Base-by-base conservation (phyloP, 2,797 vertebrate genomes). In the Hippocampus kuda region DNA sequence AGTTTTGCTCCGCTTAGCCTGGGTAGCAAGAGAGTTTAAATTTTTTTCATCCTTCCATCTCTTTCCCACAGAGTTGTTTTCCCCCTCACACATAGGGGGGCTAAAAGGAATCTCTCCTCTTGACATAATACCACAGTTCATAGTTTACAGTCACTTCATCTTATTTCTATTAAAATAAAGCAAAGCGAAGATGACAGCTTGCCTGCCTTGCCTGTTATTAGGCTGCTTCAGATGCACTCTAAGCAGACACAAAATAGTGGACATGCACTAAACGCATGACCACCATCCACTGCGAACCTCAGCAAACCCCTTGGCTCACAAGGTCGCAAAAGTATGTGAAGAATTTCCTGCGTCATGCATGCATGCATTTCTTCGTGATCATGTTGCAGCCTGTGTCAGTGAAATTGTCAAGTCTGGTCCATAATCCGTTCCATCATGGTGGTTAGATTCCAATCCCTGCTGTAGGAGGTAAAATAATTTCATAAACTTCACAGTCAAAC, bases 161-260 rank as follows among this genome's bases (percentile, higher is more conserved):
- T 27, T 51, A 49, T 81, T 80, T 75, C 71, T 57, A 27, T 74
- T 44, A 48, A 79, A 83, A 85, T 75, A 84, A 44, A 72, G 49
- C n/a, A 27, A 62, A 84, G 73, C 63, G 68, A 80, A 80, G 68
- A 79, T 68, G 84, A 80, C 84, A 84, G 78, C 64, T 2, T 66
- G 59, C 18, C 63, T 69, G 54, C 15, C 30, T 60, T 8, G 8
- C 7, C 27, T 24, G 26, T 73, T 81, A 77, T 70, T 63, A 5
- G 77, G 81, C 82, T 67, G 51, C 76, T 56, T 49, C 27, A 70
- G 68, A 77, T 69, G 59, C 65, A 75, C 67, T 78, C 63, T 44
- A 48, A 65, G 65, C 72, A 66, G 71, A 76, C 57, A 75, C 74
- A 69, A 76, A 16, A 18, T 70, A 72, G 69, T 74, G 59, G 59